Conservation (phyloP, 2,113 vertebrate species). For the Apteryx mantelli region DNA sequence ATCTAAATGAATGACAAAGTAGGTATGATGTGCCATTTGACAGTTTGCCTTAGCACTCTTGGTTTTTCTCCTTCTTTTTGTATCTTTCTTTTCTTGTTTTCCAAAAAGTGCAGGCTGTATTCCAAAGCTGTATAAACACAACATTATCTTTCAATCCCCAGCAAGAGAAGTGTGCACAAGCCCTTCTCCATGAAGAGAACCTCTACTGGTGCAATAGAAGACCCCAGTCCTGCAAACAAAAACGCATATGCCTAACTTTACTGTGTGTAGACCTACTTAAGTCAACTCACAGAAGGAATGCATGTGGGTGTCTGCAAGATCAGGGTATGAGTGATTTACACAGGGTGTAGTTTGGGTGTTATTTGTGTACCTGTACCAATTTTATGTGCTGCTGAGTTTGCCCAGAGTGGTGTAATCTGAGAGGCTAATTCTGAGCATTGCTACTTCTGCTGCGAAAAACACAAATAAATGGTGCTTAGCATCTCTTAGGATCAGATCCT, state of each 20-base stretch:
- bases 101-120: conserved; percentile 65
- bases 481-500: neutral
- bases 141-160: conserved; percentile 81
- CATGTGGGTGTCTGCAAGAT: neutral
- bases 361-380: neutral
- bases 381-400: neutral
- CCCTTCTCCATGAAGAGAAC: neutral
- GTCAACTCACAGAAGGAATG: neutral
- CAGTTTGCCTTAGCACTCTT: conserved; percentile 79
- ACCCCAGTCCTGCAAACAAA: conserved; percentile 44
- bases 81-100: conserved; percentile 20
- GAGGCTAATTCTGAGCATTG: neutral
- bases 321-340: neutral
- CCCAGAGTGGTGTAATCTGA: neutral
- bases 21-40: conserved; percentile 79
- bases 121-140: conserved; percentile 83
- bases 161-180: conserved; percentile 14
- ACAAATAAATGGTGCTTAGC: neutral
- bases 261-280: neutral
- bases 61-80: conserved; percentile 63
- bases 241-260: accelerated
- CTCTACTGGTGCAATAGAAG: neutral
- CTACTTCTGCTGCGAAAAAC: conserved; percentile 2
- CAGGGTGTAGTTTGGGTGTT: neutral
- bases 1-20: conserved; percentile 77